Evolutionary conservation across 2,113 vertebrate species (phyloP).

Genomic region (Plestiodon gilberti): DNA sequence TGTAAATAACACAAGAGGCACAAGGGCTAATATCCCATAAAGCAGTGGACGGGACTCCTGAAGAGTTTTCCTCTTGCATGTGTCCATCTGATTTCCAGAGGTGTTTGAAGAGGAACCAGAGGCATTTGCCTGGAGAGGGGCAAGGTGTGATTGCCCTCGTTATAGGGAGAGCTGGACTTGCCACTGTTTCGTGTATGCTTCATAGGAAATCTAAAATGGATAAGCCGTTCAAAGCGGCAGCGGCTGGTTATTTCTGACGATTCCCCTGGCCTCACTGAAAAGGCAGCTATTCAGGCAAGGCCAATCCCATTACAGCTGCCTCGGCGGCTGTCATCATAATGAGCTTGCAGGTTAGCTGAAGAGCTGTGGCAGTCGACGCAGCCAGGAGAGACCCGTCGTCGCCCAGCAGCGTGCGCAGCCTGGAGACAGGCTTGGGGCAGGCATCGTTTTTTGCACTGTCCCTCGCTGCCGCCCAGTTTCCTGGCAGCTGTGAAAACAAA

Average conservation of each 20-base stretch:
- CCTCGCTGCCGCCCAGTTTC: constrained; percentile 47
- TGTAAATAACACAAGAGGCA: not conserved
- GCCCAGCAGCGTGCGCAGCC: constrained; percentile 29
- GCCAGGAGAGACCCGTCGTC: constrained; percentile 18
- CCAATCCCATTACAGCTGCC: not conserved
- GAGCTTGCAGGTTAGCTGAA: constrained; percentile 7
- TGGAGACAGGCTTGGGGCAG: constrained; percentile 26
- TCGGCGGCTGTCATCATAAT: fast-evolving
- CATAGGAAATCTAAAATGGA: fast-evolving
- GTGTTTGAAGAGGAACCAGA: not conserved
- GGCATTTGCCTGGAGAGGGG: not conserved
- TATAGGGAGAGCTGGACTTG: not conserved
- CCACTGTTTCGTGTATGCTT: not conserved
- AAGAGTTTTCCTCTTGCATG: not conserved
- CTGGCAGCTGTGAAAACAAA: constrained; percentile 61
- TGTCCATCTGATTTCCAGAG: not conserved
- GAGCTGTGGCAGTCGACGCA: not conserved
- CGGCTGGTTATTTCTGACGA: fast-evolving
- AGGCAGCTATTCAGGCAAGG: not conserved
- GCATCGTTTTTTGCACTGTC: constrained; percentile 37
- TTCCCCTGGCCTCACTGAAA: not conserved
- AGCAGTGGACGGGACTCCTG: not conserved
- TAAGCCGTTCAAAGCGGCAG: constrained; percentile 1
- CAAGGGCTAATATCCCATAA: not conserved
- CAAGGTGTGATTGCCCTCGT: not conserved